Percentiles rank a stretch among this genome's conserved stretches.
These are phyloP conservation scores for Zonitis immaculata DNA, from an alignment of 2,888 invertebrate genomes.

Conservation along the genomic window DNA sequence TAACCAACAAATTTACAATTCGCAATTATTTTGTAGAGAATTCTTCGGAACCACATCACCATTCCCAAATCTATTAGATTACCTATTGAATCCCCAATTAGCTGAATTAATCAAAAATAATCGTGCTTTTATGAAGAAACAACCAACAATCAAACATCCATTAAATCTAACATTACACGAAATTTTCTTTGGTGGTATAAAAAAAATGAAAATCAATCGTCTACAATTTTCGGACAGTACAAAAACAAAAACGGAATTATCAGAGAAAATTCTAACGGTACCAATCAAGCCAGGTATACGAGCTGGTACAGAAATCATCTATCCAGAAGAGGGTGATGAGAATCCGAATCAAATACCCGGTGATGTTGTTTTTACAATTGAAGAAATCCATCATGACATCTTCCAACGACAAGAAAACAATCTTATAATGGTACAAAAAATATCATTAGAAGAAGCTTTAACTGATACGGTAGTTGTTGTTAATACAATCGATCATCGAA, in stretches of 20 bases:
- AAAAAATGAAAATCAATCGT: constrained; percentile 76
- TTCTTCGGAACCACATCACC: constrained; percentile 83
- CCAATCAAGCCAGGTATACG: constrained; percentile 71
- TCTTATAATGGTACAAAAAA: constrained; percentile 57
- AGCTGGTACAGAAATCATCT: constrained; percentile 66
- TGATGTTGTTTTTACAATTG: constrained; percentile 69
- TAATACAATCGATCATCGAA: constrained; percentile 65
- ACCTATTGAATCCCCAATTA: constrained; percentile 58
- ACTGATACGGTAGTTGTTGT: constrained; percentile 64
- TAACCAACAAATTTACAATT: not conserved
- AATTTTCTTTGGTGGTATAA: constrained; percentile 68
- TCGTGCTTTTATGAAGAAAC: constrained; percentile 59
- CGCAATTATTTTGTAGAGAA: constrained; percentile 49
- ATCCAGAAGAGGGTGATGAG: constrained; percentile 77
- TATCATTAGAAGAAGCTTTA: constrained; percentile 66
- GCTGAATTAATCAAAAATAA: constrained; percentile 59
- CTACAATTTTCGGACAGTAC: constrained; percentile 63
- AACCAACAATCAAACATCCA: constrained; percentile 54
- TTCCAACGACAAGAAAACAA: constrained; percentile 65
- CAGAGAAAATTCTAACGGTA: constrained; percentile 70
- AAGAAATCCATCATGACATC: constrained; percentile 64
- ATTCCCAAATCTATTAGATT: constrained; percentile 70
- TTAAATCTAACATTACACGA: constrained; percentile 60
- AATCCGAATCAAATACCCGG: constrained; percentile 69
- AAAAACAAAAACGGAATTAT: constrained; percentile 57